A percentile compares a stretch with the other conserved stretches of the same genome.
Evolutionary conservation across 2,113 vertebrate genomes (phyloP).

Genomic region (Chrysemys picta): DNA sequence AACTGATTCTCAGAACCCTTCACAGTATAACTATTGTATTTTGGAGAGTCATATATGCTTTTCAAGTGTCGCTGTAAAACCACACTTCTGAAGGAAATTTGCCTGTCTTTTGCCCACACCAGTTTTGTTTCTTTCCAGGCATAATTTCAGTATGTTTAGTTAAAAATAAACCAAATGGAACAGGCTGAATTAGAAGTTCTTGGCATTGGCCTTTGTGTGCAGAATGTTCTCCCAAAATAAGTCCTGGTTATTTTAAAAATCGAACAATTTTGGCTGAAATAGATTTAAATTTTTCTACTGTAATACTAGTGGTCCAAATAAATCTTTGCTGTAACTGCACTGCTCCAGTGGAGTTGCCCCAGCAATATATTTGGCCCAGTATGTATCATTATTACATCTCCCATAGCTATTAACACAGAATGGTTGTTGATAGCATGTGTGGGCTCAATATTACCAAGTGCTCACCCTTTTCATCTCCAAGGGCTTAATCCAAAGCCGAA

Average conservation of each 20-base stretch:
- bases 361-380: neutral
- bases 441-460: neutral
- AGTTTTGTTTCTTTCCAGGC: constrained; percentile 69
- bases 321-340: neutral
- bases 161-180: constrained; percentile 65
- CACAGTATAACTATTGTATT: neutral
- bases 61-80: constrained; percentile 46
- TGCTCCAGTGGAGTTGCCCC: neutral
- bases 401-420: neutral
- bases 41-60: neutral
- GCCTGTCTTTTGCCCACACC: constrained; percentile 50
- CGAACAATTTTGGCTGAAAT: constrained; percentile 1
- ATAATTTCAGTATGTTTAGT: constrained; percentile 51
- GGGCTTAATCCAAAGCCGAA: neutral
- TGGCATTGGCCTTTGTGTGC: constrained; percentile 31
- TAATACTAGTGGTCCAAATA: neutral
- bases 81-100: constrained; percentile 46
- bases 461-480: neutral
- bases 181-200: constrained; percentile 65
- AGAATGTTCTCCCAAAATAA: constrained; percentile 51
- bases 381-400: neutral
- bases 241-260: constrained; percentile 39
- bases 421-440: accelerated
- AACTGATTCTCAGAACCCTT: accelerated
- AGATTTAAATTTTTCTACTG: constrained; percentile 15